These are phyloP conservation scores for Labeo catla DNA, from an alignment of 2,113 vertebrate genomes.

Conservation along the genomic window DNA sequence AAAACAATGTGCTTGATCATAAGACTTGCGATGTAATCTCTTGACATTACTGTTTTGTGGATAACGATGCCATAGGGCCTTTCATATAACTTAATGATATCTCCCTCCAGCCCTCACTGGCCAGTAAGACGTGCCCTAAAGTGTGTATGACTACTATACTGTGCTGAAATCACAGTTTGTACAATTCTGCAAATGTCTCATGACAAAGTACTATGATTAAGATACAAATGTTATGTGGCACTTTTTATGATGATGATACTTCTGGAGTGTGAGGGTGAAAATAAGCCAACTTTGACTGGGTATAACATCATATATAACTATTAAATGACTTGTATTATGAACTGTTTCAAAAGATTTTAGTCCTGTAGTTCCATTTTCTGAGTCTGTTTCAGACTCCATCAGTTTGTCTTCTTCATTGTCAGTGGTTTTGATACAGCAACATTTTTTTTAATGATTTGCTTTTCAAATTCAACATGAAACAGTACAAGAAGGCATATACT, in stretches of 20 bases:
- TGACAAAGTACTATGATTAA: not conserved
- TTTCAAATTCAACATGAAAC: not conserved
- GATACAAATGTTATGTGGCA: not conserved
- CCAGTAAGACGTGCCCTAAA: not conserved
- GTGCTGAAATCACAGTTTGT: not conserved
- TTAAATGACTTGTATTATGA: not conserved
- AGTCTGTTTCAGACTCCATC: not conserved
- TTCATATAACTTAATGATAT: not conserved
- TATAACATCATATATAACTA: not conserved
- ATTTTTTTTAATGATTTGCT: not conserved
- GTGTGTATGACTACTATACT: constrained; percentile 1
- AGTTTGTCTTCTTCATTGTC: not conserved
- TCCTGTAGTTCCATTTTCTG: not conserved
- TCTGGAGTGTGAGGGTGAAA: not conserved
- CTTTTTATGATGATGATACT: not conserved
- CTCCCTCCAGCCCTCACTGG: not conserved
- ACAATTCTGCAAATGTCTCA: not conserved
- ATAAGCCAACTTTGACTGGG: not conserved
- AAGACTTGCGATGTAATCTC: constrained; percentile 34
- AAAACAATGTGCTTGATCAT: constrained; percentile 37
- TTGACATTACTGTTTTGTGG: constrained; percentile 30
- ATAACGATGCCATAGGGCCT: not conserved
- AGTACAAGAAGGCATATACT: not conserved
- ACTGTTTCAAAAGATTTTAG: not conserved
- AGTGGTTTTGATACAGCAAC: not conserved